Evolutionary conservation across 2,888 invertebrate species (phyloP), one percentile per base, ranked within the genome.

Genomic region (Hypolimnas misippus): DNA sequence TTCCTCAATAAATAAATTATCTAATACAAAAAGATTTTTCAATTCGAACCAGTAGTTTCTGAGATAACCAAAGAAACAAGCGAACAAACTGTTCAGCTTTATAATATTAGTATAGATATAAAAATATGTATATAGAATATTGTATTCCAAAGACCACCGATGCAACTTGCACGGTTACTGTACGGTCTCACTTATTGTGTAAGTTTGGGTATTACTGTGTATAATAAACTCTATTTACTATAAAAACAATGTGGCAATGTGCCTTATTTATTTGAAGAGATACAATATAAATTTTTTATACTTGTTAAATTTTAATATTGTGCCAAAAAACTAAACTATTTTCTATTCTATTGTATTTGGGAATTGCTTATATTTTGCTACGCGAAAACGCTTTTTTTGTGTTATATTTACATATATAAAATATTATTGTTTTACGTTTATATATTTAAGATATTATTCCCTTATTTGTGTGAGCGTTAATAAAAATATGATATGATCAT

Each of bases 181-280:
- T n/a, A n/a, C n/a, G n/a, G 25, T 25, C 5, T 25, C 3, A 25
- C 2, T 25, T 35, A 35, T 35, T 35, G 12, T 35, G 25, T 25
- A 25, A 25, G 25, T 25, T 5, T 5, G 25, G 12, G 35, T 35
- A 35, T 35, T 35, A 4, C 8, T 12, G 35, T 35, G 6, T 8
- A 35, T 35, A 35, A 35, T 7, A 12, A 12, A 6, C 6, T 2
- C 12, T 42, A 19, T 46, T 3, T 49, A 49, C 7, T 12, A 33
- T 52, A 17, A 38, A 49, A 35, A 63, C 53, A 51, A 35, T 14
- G 72, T 77, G 85, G 88, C 84, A 67, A 79, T 72, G 87, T 88
- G 88, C 88, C 88, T 87, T 87, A 87, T 78, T 73, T 83, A 81
- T 78, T 73, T 67, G 67, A 75, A 67, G 70, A 67, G 66, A 25